Evolutionary conservation across 2,888 invertebrate genomes (phyloP).

Genomic region (Globia sparganii): DNA sequence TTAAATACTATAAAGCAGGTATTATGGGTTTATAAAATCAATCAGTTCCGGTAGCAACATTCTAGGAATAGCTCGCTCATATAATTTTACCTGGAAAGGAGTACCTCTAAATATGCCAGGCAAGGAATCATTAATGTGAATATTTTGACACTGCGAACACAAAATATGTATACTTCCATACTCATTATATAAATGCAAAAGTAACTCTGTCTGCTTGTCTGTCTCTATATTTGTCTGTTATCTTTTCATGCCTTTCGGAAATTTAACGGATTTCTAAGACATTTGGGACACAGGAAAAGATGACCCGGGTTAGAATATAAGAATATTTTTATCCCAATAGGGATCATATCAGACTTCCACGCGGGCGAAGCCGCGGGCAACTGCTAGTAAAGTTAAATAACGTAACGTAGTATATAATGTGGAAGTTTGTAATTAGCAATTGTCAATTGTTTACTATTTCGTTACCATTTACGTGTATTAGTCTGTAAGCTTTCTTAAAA

Average conservation of each 20-base stretch:
- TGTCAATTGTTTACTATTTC: no score
- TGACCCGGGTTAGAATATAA: no score
- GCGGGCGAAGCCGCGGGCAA: no score
- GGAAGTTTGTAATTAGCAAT: no score
- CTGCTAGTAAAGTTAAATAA: neutral
- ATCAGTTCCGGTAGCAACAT: neutral
- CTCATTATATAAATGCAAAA: neutral
- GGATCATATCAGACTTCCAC: no score
- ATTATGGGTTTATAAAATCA: neutral
- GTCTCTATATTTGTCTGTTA: no score
- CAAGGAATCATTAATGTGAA: neutral
- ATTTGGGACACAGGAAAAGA: neutral
- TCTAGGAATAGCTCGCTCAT: neutral
- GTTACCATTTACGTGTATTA: no score
- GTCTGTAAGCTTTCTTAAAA: no score
- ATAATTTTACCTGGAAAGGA: neutral
- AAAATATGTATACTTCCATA: neutral
- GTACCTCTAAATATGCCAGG: neutral
- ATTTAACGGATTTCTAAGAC: neutral
- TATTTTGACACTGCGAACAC: neutral
- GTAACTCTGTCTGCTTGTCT: no score
- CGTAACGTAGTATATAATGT: no score
- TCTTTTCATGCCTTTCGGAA: neutral
- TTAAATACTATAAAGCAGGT: neutral
- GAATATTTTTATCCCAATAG: neutral